phyloP scores from a whole-genome alignment of 1,140 invertebrate species.

The Alviniconcha marisindica region DNA sequence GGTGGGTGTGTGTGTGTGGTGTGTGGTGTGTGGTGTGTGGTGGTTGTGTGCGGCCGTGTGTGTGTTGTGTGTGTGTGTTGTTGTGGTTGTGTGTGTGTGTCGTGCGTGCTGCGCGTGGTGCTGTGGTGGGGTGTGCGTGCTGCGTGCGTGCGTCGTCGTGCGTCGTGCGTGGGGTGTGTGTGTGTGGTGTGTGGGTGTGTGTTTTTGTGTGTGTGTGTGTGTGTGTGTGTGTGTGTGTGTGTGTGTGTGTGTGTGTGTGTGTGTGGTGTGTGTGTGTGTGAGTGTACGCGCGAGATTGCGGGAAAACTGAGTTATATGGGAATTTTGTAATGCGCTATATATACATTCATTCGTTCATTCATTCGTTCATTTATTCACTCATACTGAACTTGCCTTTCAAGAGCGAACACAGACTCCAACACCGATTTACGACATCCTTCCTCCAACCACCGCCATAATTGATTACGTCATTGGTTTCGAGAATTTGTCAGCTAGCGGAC shows the following conservation, averaged over 20 bases:
- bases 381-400: neutral
- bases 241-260: no score
- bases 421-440: neutral
- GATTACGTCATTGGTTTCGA: neutral
- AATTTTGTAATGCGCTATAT: neutral
- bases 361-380: neutral
- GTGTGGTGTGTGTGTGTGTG: no score
- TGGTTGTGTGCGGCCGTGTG: neutral
- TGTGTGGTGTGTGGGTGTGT: neutral
- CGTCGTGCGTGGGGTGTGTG: no score
- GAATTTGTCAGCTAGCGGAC: neutral
- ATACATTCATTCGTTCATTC: neutral
- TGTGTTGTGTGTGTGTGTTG: constrained; percentile 5
- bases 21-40: no score
- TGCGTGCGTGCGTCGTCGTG: neutral
- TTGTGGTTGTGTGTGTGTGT: neutral
- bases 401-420: no score
- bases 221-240: neutral
- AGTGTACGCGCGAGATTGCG: neutral
- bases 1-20: no score
- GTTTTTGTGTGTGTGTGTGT: neutral
- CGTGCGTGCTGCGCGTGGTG: neutral
- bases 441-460: neutral
- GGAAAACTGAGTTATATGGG: neutral
- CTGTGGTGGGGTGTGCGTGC: neutral